Percentiles rank a stretch among this genome's conserved stretches.
Evolutionary conservation across 2,113 vertebrate genomes (phyloP).

Genomic region (Hiodon tergisus): DNA sequence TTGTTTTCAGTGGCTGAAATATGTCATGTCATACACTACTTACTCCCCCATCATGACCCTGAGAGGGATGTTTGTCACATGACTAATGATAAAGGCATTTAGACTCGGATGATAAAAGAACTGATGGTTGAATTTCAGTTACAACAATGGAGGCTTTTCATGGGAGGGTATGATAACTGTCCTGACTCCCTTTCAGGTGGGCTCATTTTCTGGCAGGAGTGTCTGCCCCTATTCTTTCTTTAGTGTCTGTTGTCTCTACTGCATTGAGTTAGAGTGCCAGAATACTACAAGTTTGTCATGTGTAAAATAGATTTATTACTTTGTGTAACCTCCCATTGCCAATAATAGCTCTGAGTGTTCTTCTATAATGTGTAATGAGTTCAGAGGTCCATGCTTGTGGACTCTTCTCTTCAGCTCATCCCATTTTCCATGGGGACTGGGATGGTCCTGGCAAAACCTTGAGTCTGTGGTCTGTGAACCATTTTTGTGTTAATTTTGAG

Average conservation of each 20-base stretch:
- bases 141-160: not conserved
- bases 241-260: constrained; percentile 16
- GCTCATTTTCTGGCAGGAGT: not conserved
- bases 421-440: too few species aligned
- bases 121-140: not conserved
- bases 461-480: too few species aligned
- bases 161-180: not conserved
- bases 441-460: too few species aligned
- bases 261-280: constrained; percentile 8
- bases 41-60: not conserved
- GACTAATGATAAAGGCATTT: not conserved
- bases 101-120: not conserved
- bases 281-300: not conserved
- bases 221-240: not conserved
- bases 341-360: too few species aligned
- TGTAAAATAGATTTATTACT: too few species aligned
- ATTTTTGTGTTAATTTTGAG: too few species aligned
- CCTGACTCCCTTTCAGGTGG: not conserved
- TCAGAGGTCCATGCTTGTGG: too few species aligned
- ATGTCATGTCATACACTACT: constrained; percentile 6
- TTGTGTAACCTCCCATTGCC: too few species aligned
- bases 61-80: not conserved
- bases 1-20: not conserved
- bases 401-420: too few species aligned
- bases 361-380: too few species aligned